Evolutionary conservation across 2,888 invertebrate genomes (phyloP).

Genomic region (Acanthosoma haemorrhoidale): DNA sequence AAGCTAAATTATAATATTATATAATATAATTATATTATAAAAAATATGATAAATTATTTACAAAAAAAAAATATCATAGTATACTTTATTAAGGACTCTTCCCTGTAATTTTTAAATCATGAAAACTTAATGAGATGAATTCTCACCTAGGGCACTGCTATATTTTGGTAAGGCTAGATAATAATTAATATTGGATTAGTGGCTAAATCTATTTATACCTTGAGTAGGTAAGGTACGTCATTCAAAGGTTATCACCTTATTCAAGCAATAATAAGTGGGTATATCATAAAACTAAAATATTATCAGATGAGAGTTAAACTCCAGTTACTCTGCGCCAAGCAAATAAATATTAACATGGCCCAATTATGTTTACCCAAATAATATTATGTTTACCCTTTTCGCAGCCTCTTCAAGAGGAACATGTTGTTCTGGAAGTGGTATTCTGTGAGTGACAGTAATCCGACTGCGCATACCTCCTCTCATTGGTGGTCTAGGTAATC

Average conservation of each 20-base stretch:
- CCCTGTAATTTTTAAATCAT: no score
- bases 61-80: background rate
- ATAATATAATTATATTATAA: background rate
- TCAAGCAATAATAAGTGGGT: background rate
- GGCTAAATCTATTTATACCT: no score
- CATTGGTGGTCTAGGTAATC: background rate
- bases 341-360: background rate
- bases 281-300: background rate
- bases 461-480: background rate
- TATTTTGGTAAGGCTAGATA: no score
- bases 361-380: background rate
- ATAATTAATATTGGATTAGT: no score
- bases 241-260: no score
- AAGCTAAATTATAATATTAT: background rate
- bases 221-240: no score
- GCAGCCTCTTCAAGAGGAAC: conserved; percentile 31
- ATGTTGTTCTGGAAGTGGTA: conserved; percentile 25
- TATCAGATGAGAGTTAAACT: background rate
- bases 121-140: no score
- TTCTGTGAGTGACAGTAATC: background rate
- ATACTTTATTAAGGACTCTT: no score
- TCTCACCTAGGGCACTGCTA: no score
- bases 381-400: conserved; percentile 14
- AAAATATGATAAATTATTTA: background rate
- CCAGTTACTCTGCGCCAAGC: background rate